A percentile compares a stretch with the other conserved stretches of the same genome.
phyloP scores from a whole-genome alignment of 1,140 invertebrate genomes.

The Gryon sp. region DNA sequence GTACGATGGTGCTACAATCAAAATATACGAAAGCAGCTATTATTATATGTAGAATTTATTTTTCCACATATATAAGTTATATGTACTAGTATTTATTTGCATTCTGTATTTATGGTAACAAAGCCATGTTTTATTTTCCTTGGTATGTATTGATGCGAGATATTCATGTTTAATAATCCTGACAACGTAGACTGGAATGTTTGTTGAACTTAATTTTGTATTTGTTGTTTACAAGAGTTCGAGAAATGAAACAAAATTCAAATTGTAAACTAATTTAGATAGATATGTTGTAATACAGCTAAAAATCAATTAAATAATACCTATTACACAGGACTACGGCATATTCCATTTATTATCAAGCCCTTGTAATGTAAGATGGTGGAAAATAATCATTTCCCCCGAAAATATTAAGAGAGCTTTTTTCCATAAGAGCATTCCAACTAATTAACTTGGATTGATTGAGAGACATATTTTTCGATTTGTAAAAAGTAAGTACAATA shows the following conservation, averaged over 20 bases:
- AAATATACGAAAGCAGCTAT: conserved; percentile 50
- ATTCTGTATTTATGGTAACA: conserved; percentile 39
- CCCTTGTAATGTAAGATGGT: conserved; percentile 33
- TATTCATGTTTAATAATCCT: conserved; percentile 47
- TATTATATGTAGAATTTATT: conserved; percentile 49
- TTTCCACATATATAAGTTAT: conserved; percentile 47
- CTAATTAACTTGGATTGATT: too few species aligned
- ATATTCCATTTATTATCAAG: conserved; percentile 57
- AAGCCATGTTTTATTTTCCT: neutral
- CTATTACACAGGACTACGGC: conserved; percentile 57
- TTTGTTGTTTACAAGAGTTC: conserved; percentile 62
- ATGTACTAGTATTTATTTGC: conserved; percentile 54
- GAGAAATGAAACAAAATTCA: neutral
- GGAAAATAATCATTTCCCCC: neutral
- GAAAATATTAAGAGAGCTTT: too few species aligned
- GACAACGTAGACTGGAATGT: conserved; percentile 57
- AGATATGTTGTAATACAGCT: conserved; percentile 37
- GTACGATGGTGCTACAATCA: conserved; percentile 55
- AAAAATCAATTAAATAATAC: conserved; percentile 54
- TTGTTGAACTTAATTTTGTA: conserved; percentile 62
- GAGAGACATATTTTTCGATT: too few species aligned
- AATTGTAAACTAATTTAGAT: conserved; percentile 36
- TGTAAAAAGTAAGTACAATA: too few species aligned
- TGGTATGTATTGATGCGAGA: conserved; percentile 7
- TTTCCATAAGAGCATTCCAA: neutral